Evolutionary conservation across 2,113 vertebrate genomes (phyloP), one percentile per base, ranked within the genome.

Genomic region (Pseudois nayaur): DNA sequence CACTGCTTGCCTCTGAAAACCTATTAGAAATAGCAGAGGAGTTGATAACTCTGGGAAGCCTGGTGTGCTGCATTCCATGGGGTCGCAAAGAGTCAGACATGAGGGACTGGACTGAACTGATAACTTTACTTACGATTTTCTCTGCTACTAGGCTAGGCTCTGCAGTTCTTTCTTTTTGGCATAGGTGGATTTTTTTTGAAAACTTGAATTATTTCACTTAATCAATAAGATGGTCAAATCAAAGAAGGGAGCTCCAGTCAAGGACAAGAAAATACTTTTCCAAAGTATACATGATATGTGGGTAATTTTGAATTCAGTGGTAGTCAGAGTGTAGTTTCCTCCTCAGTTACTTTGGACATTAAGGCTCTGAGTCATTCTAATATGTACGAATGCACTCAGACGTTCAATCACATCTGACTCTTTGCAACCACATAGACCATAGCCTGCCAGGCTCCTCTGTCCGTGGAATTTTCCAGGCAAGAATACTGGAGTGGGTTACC

Each of bases 221-320:
- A 36, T 43, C 16, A 91, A 27, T 93, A 83, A 36, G 81, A 89
- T 27, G 19, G 55, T 78, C 33, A 43, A 57, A 78, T 64, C 36
- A 64, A 57, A 83, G 45, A 57, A 57, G 78, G 71, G 74, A 21
- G 17, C 40, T 62, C 52, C 50, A 19, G 10, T 57, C 10, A 83
- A 87, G 7, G 31, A 33, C 27, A 87, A 55, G 31, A 45, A 50
- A 25, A 55, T 5, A 33, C 17, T 31, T 11, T 62, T 59, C 27
- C 15, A 10, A 16, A 43, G 29, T 31, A 6, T 14, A 1, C 0
- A 21, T n/a, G 67, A 50, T n/a, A 3, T 17, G 12, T 21, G 25
- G 78, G 7, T 67, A 7, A 64, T 60, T 92, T 50, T 67, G 43
- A 74, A 19, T 9, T 43, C 6, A 45, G 2, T 33, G 43, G 23